Conservation (phyloP, 2,113 vertebrate genomes). For the Arizona elegans region DNA sequence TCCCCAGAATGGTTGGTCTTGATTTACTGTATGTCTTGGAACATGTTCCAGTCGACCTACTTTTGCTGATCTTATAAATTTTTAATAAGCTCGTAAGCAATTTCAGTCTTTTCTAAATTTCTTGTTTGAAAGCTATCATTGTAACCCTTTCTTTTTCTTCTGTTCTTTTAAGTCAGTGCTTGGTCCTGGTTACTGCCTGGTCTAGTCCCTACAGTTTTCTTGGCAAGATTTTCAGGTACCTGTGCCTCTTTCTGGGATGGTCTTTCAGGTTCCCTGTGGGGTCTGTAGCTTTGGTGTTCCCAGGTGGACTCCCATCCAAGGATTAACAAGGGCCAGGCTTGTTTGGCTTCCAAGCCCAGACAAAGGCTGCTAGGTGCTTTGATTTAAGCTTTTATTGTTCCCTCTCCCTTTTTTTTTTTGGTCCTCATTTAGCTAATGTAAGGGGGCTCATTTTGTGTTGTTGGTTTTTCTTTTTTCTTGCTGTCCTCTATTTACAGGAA, state of each 20-base stretch:
- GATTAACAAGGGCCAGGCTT: not conserved
- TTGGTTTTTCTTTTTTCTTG: not conserved
- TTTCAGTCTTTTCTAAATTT: too few relatives aligned
- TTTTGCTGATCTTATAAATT: not conserved
- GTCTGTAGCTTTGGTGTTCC: not conserved
- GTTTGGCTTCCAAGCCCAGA: not conserved
- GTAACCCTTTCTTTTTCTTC: not conserved
- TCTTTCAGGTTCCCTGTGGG: not conserved
- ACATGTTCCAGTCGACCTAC: not conserved
- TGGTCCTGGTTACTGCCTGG: not conserved
- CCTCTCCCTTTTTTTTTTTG: not conserved
- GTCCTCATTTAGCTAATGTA: not conserved
- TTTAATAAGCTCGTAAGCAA: not conserved
- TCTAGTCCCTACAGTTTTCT: not conserved
- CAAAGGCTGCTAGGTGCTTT: not conserved
- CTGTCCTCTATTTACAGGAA: slow-evolving; percentile 14
- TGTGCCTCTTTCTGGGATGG: not conserved
- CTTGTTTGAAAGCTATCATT: not conserved
- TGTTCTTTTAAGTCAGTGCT: not conserved
- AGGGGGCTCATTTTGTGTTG: not conserved
- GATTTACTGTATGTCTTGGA: not conserved
- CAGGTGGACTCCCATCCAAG: not conserved
- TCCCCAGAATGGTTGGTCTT: not conserved
- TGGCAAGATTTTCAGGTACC: not conserved
- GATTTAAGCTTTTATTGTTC: not conserved